Evolutionary conservation across 1,140 invertebrate species (phyloP).

Genomic region (Bombyx mandarina): DNA sequence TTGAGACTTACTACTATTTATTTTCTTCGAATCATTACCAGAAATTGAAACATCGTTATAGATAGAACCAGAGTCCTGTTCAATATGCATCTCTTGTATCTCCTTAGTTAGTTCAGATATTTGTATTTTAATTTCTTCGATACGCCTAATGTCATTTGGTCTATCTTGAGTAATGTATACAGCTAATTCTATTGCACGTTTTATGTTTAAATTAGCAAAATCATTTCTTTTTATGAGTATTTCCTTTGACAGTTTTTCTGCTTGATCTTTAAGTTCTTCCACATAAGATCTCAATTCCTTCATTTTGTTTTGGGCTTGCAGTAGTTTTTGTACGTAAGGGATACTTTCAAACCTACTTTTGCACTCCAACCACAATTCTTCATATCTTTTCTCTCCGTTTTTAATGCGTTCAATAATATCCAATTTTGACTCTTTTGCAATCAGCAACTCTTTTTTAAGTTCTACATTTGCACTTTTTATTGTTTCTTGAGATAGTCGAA

Average conservation of each 20-base stretch:
- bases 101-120: conserved; percentile 24
- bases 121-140: conserved; percentile 22
- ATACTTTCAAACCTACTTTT: conserved; percentile 47
- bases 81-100: conserved; percentile 13
- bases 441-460: conserved; percentile 40
- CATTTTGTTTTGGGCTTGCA: conserved; percentile 25
- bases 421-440: conserved; percentile 30
- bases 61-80: too few relatives aligned
- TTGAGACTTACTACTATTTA: too few relatives aligned
- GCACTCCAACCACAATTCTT: conserved; percentile 36
- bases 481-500: conserved; percentile 28
- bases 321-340: conserved; percentile 33
- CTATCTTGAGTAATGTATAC: conserved; percentile 30
- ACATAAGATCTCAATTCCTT: conserved; percentile 23
- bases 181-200: conserved; percentile 35
- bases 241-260: conserved; percentile 16
- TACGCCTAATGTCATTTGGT: conserved; percentile 21
- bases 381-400: conserved; percentile 40
- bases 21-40: too few relatives aligned
- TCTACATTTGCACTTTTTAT: conserved; percentile 43
- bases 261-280: conserved; percentile 22
- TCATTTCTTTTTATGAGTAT: conserved; percentile 25
- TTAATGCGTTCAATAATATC: conserved; percentile 28
- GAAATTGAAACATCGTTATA: too few relatives aligned
- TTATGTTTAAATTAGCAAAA: conserved; percentile 20